phyloP scores from a whole-genome alignment of 1,140 invertebrate genomes.

The Pygmarrhopalites habei region DNA sequence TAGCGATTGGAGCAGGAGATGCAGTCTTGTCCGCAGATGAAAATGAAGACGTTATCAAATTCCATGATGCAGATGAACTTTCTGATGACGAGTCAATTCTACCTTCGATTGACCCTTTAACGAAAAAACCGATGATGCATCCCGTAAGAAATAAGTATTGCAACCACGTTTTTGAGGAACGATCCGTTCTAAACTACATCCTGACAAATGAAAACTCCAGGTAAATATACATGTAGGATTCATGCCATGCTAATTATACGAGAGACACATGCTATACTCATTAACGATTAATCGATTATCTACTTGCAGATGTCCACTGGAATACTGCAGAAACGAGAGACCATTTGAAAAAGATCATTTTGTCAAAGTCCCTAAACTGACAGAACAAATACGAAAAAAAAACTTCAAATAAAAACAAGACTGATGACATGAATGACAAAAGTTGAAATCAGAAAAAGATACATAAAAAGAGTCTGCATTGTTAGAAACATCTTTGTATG shows the following conservation, averaged over 20 bases:
- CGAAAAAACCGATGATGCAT: conserved; percentile 19
- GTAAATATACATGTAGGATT: too few species aligned
- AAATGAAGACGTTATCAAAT: neutral
- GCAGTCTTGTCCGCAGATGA: neutral
- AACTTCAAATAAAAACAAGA: neutral
- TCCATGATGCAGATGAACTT: conserved; percentile 2
- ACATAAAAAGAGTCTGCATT: neutral
- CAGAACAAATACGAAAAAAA: conserved; percentile 19
- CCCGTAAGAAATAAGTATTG: conserved; percentile 28
- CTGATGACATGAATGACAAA: neutral
- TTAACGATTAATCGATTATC: too few species aligned
- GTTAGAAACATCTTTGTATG: too few species aligned
- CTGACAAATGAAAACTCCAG: conserved; percentile 2
- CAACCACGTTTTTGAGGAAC: conserved; percentile 30
- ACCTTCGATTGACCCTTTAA: conserved; percentile 27
- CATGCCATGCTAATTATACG: too few species aligned
- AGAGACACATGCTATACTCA: too few species aligned
- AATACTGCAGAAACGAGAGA: conserved; percentile 19
- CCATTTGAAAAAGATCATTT: conserved; percentile 18
- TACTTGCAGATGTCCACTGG: conserved; percentile 27
- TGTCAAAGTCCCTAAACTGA: conserved; percentile 14
- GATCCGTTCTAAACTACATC: conserved; percentile 22
- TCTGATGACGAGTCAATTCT: conserved; percentile 24
- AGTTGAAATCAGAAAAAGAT: neutral
- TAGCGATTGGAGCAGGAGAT: neutral